Base-by-base conservation (phyloP, 2,797 vertebrate species). In the Lophius americanus region DNA sequence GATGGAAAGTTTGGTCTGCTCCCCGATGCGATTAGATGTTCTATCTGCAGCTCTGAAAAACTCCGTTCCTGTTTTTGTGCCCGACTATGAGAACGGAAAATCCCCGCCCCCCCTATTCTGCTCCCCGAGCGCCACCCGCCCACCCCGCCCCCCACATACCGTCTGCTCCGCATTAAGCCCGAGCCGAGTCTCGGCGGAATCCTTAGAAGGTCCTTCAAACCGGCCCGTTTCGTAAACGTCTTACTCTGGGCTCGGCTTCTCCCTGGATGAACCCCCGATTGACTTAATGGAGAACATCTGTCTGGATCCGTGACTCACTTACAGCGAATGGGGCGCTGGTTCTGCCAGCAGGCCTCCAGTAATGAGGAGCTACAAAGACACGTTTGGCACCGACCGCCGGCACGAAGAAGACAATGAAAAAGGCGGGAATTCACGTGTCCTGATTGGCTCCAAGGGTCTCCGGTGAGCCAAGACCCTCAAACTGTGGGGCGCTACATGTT, bases 271-370 rank as follows among this genome's bases (percentile, higher is more conserved):
- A 23, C 23, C 9, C 6, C 41, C 12, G 8, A 35, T 55, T 46
- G 13, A 38, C 58, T 8, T 11, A 43, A 47, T 42, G 23, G 12
- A 51, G 59, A 5, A 51, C 70, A 67, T 74, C 60, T 71, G 70
- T 37, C 4, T 48, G 39, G n/a, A 23, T 5, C 39, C 1, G 11
- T 4, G 36, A 58, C 10, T 60, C 32, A n/a, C 7, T 10, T 66
- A 51, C 47, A 60, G 54, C 52, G 55, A 66, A 70, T 23, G 41
- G 36, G 52, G 32, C 2, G 56, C 56, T 37, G 52, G 0, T 5
- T 32, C 60, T 61, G 65, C 51, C 56, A 59, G 38, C n/a, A 52
- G 0, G 44, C 54, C 3, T 63, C 43, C 56, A 0, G 43, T 60
- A 43, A 51, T 7, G 6, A 5, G 49, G 42, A 35, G 39, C 8